Evolutionary conservation across 1,140 invertebrate genomes (phyloP).

Genomic region (Nasonia vitripennis): DNA sequence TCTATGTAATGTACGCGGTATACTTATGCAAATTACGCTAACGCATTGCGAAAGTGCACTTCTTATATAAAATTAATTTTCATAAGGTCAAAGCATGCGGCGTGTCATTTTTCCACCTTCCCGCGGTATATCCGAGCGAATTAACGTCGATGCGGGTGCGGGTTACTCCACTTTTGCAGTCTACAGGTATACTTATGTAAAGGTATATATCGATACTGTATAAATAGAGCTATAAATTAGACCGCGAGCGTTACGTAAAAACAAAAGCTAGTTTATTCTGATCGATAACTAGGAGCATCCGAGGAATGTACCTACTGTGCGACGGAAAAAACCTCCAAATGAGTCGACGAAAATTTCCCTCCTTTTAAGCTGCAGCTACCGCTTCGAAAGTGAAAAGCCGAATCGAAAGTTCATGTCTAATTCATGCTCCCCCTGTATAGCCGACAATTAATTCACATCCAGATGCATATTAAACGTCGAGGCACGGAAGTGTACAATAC

Average conservation of each 20-base stretch:
- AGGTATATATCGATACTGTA: not conserved
- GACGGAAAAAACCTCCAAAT: not conserved
- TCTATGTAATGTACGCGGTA: not conserved
- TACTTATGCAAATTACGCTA: not conserved
- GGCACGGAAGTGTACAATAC: not conserved
- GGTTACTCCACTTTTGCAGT: too few species aligned
- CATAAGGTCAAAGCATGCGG: not conserved
- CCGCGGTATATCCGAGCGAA: not conserved
- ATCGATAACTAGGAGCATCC: not conserved
- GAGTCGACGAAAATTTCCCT: not conserved
- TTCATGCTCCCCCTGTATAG: not conserved
- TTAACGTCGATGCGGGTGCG: too few species aligned
- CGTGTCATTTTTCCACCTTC: not conserved
- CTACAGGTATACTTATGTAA: too few species aligned
- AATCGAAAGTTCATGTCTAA: slow-evolving; percentile 31
- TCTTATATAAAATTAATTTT: too few species aligned
- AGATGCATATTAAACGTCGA: not conserved
- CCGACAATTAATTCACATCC: not conserved
- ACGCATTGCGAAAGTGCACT: not conserved
- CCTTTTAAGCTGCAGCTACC: not conserved
- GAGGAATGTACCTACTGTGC: too few species aligned
- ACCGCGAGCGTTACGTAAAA: too few species aligned
- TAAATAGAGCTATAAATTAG: too few species aligned
- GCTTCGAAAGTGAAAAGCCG: slow-evolving; percentile 7
- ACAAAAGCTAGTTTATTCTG: not conserved